Evolutionary conservation across 2,797 vertebrate species (phyloP).

Genomic region (Poeciliopsis paucimaculata): DNA sequence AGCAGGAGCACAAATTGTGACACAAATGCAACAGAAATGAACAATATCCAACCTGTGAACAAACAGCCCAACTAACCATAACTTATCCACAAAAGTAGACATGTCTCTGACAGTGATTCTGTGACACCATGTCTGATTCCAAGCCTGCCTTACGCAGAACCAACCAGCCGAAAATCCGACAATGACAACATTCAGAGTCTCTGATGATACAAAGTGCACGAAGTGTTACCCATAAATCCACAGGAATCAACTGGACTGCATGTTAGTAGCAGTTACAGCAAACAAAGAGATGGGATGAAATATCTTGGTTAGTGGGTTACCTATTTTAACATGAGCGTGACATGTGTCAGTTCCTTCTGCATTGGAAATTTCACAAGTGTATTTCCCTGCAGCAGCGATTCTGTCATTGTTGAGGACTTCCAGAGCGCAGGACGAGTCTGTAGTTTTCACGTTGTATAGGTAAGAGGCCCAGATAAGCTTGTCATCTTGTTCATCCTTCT

Average conservation of each 20-base stretch:
- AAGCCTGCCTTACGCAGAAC: constrained; percentile 2
- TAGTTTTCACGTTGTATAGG: constrained; percentile 86
- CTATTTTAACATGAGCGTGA: constrained; percentile 55
- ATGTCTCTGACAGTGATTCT: background rate
- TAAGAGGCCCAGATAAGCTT: constrained; percentile 71
- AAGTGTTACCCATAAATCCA: constrained; percentile 1
- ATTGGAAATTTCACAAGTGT: constrained; percentile 89
- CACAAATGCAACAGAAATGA: constrained; percentile 21
- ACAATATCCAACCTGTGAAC: background rate
- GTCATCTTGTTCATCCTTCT: constrained; percentile 87
- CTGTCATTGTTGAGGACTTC: constrained; percentile 82
- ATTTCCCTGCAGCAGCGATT: constrained; percentile 82
- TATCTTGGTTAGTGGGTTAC: constrained; percentile 44
- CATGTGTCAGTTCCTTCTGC: constrained; percentile 76
- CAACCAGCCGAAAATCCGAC: constrained; percentile 10
- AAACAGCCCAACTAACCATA: background rate
- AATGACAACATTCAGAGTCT: background rate
- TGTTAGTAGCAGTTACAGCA: constrained; percentile 19
- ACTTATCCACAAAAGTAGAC: background rate
- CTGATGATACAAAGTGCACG: background rate
- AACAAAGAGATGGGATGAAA: background rate
- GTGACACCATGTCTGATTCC: background rate
- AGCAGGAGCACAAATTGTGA: constrained; percentile 14
- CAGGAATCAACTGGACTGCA: background rate
- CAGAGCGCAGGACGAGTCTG: constrained; percentile 78